Base-by-base conservation (phyloP, 2,113 vertebrate genomes). In the Cromileptes altivelis region DNA sequence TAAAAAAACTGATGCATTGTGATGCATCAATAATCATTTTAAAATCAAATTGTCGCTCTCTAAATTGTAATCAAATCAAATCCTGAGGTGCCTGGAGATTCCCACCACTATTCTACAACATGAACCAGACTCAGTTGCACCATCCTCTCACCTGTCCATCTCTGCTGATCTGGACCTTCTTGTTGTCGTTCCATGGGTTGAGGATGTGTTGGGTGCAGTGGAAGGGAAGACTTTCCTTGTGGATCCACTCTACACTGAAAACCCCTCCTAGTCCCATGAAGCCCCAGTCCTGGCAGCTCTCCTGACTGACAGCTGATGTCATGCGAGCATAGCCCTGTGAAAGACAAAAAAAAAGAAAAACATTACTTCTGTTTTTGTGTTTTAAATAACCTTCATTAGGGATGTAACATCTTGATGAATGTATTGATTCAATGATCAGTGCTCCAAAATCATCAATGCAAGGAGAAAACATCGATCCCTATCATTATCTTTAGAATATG, bases 131-230 rank as follows among this genome's bases (percentile, higher is more conserved):
- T 55, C 53, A 50, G 49, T 49, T 47, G 49, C 37, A 21, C 18
- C 12, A 13, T 19, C 18, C 18, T 23, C 76, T 85, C 47, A 99
- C 98, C 97, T 99, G 98, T 60, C 97, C 97, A 75, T 99, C 98
- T 86, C 97, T 94, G 95, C 98, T 99, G 93, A 98, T 97, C 83
- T 99, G 97, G 25, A 99, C 97, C 91, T 96, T 97, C 90, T 97
- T 98, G 88, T 97, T 97, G 88, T 97, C 96, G 57, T 98, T 98
- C 97, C 97, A 98, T 33, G 96, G 96, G 89, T 99, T 99, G 37
- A 97, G 92, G 45, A 99, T 95, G 80, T 97, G 96, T 3, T 97
- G 96, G 14, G 97, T 93, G 83, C 88, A 93, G 14, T 96, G 96
- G 92, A 99, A 99, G 50, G 97, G 94, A 79, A 99, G 92, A 64